A percentile compares a stretch with the other conserved stretches of the same genome.
Evolutionary conservation across 2,888 invertebrate genomes (phyloP).

Genomic region (Ophion slaviceki): DNA sequence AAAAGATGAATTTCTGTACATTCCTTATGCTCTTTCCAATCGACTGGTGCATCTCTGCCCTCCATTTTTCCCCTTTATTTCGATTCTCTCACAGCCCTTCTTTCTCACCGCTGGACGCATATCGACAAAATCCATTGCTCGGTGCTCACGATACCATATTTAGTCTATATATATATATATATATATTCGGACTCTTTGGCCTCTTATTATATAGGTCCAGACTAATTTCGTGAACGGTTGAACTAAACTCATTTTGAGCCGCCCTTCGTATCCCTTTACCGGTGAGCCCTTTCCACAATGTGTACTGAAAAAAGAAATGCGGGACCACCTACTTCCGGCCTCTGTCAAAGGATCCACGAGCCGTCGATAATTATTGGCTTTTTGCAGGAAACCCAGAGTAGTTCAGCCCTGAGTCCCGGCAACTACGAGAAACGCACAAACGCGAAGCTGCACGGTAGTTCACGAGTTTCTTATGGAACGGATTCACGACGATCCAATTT

Average conservation of each 20-base stretch:
- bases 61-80: slow-evolving; percentile 16
- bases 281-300: slow-evolving; percentile 32
- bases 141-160: slow-evolving; percentile 6
- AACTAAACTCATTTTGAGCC: slow-evolving; percentile 46
- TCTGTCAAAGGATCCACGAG: slow-evolving; percentile 59
- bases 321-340: slow-evolving; percentile 66
- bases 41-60: neutral
- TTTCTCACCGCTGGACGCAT: slow-evolving; percentile 23
- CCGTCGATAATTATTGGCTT: slow-evolving; percentile 76
- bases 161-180: slow-evolving; percentile 20
- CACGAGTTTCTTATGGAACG: slow-evolving; percentile 51
- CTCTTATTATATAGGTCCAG: slow-evolving; percentile 64
- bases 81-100: slow-evolving; percentile 30
- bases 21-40: slow-evolving; percentile 4
- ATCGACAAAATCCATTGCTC: slow-evolving; percentile 18
- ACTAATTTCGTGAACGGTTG: slow-evolving; percentile 63
- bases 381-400: slow-evolving; percentile 62
- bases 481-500: slow-evolving; percentile 57
- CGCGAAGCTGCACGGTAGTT: slow-evolving; percentile 22
- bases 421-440: slow-evolving; percentile 15
- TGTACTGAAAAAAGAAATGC: slow-evolving; percentile 42
- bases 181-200: slow-evolving; percentile 34
- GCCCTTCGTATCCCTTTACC: slow-evolving; percentile 63
- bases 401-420: slow-evolving; percentile 38
- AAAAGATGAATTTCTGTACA: neutral